A percentile compares a stretch with the other conserved stretches of the same genome.
These are phyloP conservation scores for Platorchestia sp. DNA, from an alignment of 1,140 invertebrate genomes.

Conservation along the genomic window DNA sequence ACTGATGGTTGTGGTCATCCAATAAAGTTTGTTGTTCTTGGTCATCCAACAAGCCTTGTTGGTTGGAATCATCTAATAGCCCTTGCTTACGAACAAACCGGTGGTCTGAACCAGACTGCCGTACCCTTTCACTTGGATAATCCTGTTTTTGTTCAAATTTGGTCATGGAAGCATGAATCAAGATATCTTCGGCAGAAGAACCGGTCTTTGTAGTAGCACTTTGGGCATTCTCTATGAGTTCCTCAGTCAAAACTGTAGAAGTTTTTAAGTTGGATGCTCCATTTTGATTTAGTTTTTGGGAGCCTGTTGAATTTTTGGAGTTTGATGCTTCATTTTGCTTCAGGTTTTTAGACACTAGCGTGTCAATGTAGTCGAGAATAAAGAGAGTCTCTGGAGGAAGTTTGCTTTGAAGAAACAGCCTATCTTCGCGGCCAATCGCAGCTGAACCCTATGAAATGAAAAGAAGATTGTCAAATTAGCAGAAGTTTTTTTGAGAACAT, in stretches of 20 bases:
- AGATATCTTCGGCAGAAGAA: neutral
- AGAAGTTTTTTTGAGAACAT: too few species aligned
- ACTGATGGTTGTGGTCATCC: neutral
- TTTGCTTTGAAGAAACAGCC: neutral
- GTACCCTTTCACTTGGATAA: neutral
- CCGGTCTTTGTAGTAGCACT: neutral
- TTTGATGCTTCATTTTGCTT: neutral
- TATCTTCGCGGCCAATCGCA: neutral
- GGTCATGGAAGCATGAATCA: neutral
- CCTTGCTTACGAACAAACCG: neutral
- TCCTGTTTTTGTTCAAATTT: neutral
- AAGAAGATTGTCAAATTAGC: neutral
- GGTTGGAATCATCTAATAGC: neutral
- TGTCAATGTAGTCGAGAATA: conserved; percentile 16
- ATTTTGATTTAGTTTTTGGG: neutral
- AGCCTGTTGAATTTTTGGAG: neutral
- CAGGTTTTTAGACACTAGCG: neutral
- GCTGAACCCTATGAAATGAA: neutral
- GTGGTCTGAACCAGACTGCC: neutral
- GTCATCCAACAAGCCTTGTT: neutral
- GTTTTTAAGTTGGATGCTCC: too few species aligned
- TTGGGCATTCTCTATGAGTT: neutral
- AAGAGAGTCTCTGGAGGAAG: conserved; percentile 15
- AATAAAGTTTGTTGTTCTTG: neutral
- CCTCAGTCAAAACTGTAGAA: neutral